A percentile compares a stretch with the other conserved stretches of the same genome.
These are phyloP conservation scores for Amblyopsis hoosieri DNA, from an alignment of 2,797 vertebrate species.

Conservation along the genomic window DNA sequence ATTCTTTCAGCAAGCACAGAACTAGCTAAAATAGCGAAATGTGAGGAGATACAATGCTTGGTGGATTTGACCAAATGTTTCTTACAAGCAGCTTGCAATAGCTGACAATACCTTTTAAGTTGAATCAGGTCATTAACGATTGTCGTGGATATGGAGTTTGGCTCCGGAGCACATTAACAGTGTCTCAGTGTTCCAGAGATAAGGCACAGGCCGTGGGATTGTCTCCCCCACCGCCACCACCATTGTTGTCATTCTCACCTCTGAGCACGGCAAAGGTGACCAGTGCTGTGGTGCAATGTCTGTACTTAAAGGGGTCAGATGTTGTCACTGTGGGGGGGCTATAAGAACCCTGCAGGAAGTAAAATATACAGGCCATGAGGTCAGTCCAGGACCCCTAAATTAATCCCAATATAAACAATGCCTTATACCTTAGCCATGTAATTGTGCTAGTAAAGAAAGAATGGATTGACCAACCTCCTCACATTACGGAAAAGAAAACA, in stretches of 20 bases:
- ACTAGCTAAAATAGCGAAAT: no score
- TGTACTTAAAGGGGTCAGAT: conserved; percentile 30
- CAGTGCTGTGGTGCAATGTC: conserved; percentile 42
- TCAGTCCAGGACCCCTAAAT: no score
- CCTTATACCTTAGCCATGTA: no score
- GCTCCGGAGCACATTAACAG: conserved; percentile 11
- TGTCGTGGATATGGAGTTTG: conserved; percentile 26
- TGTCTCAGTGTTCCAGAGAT: conserved; percentile 35
- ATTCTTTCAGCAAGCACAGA: no score
- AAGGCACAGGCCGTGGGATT: conserved; percentile 21
- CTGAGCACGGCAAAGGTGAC: conserved; percentile 47
- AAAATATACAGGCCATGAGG: neutral
- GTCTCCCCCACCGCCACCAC: conserved; percentile 37
- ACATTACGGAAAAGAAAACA: conserved; percentile 25
- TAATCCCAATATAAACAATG: no score
- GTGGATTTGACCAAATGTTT: no score
- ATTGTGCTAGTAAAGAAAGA: no score
- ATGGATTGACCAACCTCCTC: conserved; percentile 11
- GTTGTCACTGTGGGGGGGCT: neutral
- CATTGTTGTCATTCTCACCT: conserved; percentile 47
- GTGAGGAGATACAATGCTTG: no score
- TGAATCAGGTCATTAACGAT: conserved; percentile 25
- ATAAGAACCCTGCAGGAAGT: neutral
- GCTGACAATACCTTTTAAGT: no score
- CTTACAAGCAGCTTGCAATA: no score